Conservation (phyloP, 2,888 invertebrate species). For the Anticlea derivata region DNA sequence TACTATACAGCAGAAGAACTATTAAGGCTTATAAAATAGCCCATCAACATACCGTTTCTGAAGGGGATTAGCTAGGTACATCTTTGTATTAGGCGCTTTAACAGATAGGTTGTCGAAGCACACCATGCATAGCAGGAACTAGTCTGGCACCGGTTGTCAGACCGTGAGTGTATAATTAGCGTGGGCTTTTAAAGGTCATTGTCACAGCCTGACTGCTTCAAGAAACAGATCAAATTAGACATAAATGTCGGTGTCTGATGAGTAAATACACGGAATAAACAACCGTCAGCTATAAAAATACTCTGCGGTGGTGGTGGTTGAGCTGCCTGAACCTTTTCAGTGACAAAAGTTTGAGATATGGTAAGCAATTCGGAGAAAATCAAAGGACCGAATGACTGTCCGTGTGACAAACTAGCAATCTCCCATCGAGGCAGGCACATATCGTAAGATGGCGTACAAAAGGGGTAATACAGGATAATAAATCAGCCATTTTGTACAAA, state of each 20-base stretch:
- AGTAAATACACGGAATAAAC: not conserved
- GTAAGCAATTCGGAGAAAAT: no score
- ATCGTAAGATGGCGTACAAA: constrained; percentile 18
- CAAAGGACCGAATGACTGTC: constrained; percentile 5
- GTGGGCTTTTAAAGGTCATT: constrained; percentile 81
- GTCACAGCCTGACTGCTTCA: constrained; percentile 69
- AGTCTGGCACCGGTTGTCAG: constrained; percentile 64
- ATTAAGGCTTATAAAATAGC: constrained; percentile 3
- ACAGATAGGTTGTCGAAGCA: constrained; percentile 49
- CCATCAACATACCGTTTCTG: constrained; percentile 24
- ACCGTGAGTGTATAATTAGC: constrained; percentile 76
- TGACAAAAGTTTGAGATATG: no score
- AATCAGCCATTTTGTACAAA: no score
- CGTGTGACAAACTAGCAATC: constrained; percentile 8
- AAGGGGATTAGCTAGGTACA: constrained; percentile 34
- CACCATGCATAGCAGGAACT: constrained; percentile 59
- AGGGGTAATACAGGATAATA: no score
- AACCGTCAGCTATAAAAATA: not conserved
- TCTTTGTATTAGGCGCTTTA: constrained; percentile 46
- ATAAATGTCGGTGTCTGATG: constrained; percentile 48
- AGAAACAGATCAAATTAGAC: constrained; percentile 63
- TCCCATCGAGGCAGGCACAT: no score
- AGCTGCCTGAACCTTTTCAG: not conserved
- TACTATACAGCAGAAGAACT: not conserved
- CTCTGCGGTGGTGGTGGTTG: not conserved